A percentile compares a stretch with the other conserved stretches of the same genome.
phyloP scores from a whole-genome alignment of 37 sponge, comb jelly and placozoan genomes.

The Geodia barretti region DNA sequence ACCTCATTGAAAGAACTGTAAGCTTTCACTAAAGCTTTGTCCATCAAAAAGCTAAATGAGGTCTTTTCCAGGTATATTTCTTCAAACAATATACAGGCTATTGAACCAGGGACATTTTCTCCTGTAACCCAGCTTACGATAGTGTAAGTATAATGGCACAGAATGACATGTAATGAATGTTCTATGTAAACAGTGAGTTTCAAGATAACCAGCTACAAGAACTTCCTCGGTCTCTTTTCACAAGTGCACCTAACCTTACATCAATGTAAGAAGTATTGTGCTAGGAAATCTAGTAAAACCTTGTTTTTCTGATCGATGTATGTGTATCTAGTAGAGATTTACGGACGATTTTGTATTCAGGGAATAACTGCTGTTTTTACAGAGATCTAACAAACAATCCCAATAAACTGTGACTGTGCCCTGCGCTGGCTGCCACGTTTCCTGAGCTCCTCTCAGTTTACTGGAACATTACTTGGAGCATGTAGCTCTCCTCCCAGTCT shows the following conservation, averaged over 20 bases:
- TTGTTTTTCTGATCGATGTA: constrained; percentile 1
- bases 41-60: background rate
- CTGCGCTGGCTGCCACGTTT: constrained; percentile 55
- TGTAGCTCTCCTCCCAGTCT: constrained; percentile 9
- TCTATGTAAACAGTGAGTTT: constrained; percentile 13
- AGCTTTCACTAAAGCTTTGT: background rate
- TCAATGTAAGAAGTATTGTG: background rate
- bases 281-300: background rate
- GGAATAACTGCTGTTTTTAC: background rate
- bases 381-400: constrained; percentile 15
- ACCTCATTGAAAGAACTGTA: constrained; percentile 3
- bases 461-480: background rate
- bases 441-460: background rate
- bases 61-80: constrained; percentile 8
- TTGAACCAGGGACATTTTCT: constrained; percentile 19
- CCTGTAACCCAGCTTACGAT: background rate
- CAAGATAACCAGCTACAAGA: constrained; percentile 10
- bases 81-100: background rate
- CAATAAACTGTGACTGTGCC: constrained; percentile 45
- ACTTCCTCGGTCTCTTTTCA: constrained; percentile 17
- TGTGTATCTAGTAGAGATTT: background rate
- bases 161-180: background rate
- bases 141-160: constrained; percentile 1
- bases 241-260: background rate
- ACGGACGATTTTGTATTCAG: background rate